Percentiles rank a stretch among this genome's conserved stretches.
Evolutionary conservation across 2,888 invertebrate species (phyloP).

Genomic region (Cephus pygmeus): DNA sequence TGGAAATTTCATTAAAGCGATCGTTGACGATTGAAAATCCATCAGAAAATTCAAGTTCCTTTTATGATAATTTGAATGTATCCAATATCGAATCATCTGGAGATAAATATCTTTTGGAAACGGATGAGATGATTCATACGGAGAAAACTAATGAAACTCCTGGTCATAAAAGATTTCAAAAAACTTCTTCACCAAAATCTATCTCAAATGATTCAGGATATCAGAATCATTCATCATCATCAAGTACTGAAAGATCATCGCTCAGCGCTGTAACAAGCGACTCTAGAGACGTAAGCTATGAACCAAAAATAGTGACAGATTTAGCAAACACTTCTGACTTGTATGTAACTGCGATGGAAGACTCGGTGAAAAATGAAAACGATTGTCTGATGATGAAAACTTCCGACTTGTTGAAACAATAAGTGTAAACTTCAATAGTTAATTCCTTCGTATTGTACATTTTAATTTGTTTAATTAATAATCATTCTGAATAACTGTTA

Average conservation of each 20-base stretch:
- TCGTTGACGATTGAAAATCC: not conserved
- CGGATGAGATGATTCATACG: not conserved
- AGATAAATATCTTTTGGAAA: not conserved
- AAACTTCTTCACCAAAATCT: not conserved
- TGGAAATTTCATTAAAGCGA: not conserved
- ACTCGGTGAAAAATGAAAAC: not conserved
- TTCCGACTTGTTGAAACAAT: not conserved
- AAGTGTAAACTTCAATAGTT: not conserved
- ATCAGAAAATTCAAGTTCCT: not conserved
- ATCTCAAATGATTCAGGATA: not conserved
- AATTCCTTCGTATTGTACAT: not conserved
- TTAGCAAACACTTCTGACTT: not conserved
- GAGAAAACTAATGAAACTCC: not conserved
- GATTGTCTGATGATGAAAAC: not conserved
- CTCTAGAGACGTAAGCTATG: not conserved
- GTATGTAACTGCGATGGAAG: not conserved
- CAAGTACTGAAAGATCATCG: not conserved
- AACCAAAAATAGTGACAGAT: not conserved
- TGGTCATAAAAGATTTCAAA: not conserved
- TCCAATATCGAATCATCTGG: not conserved
- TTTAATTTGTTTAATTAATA: not conserved
- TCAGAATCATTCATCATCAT: not conserved
- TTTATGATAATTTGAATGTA: not conserved
- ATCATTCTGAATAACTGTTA: not conserved
- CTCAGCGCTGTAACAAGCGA: not conserved